Base-by-base conservation (phyloP, 2,888 invertebrate species). In the Agonum fuliginosum region DNA sequence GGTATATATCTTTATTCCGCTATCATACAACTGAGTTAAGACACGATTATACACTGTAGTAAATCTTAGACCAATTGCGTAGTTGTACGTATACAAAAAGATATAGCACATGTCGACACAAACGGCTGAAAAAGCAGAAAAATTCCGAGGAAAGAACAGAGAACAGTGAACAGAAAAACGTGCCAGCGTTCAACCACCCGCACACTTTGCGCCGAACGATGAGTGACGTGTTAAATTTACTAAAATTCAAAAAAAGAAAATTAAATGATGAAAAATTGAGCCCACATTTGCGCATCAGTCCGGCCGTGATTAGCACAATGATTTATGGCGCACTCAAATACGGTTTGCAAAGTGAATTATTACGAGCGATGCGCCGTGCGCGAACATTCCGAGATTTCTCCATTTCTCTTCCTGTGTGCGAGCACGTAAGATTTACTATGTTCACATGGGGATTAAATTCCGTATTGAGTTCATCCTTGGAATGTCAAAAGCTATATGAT, bases 221-320 rank as follows among this genome's bases (percentile, higher is more conserved):
- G 69, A 76, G 69, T 76, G 76, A 76, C 76, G 69, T 76, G 69
- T 76, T 76, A 76, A 76, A 76, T 76, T 76, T 67, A 76, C 51
- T 76, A 76, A 76, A 76, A 69, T 76, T 67, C 51, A 76, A 76
- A 76, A 75, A 76, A 69, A 54, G 76, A 69, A 76, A 76, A 76
- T 69, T 67, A 76, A 76, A 76, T 76, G 76, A 69, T 76, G 75
- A 76, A 76, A 76, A 76, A 76, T 76, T 76, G 76, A 76, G 76
- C 24, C 48, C 69, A 76, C 76, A 76, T 76, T 43, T 76, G 76
- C 76, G 76, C 76, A 76, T 76, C 76, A 76, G 67, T 76, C 51
- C 48, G 22, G 24, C 69, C 37, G 67, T 76, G 76, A 76, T 76
- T 76, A 76, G 76, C 76, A 69, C 76, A 51, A 76, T 76, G 76